Percentiles rank a stretch among this genome's conserved stretches.
These are phyloP conservation scores for Corbicula japonica DNA, from an alignment of 2,888 invertebrate genomes.

Conservation along the genomic window DNA sequence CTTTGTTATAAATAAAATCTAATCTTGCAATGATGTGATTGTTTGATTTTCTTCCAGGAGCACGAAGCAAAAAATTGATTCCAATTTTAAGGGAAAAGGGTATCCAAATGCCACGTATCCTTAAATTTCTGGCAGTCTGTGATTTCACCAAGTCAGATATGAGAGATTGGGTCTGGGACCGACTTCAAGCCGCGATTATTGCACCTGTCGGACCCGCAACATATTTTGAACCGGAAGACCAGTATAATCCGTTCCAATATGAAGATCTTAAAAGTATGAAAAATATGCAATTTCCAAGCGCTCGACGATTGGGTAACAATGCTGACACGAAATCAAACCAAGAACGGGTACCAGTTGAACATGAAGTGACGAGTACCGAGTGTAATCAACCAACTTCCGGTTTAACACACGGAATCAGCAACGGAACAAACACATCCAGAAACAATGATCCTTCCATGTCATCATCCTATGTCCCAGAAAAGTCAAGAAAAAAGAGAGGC, in stretches of 20 bases:
- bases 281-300: conserved; percentile 11
- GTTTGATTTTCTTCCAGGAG: conserved; percentile 67
- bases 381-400: too few species aligned
- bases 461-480: too few species aligned
- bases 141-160: conserved; percentile 77
- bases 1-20: background rate
- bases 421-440: too few species aligned
- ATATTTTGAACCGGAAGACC: conserved; percentile 33
- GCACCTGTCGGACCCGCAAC: conserved; percentile 88
- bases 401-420: too few species aligned
- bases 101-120: conserved; percentile 67
- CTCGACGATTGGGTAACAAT: conserved; percentile 5
- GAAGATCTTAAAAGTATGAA: conserved; percentile 14
- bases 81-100: conserved; percentile 74
- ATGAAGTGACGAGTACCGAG: too few species aligned
- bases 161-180: conserved; percentile 90
- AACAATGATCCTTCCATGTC: too few species aligned
- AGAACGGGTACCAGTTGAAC: too few species aligned
- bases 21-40: background rate
- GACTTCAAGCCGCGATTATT: conserved; percentile 94
- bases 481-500: too few species aligned
- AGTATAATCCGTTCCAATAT: background rate
- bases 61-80: conserved; percentile 79
- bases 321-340: too few species aligned
- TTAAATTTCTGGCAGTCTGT: conserved; percentile 73